Conservation (phyloP, 2,888 invertebrate species). For the Caenorhabditis wallacei region DNA sequence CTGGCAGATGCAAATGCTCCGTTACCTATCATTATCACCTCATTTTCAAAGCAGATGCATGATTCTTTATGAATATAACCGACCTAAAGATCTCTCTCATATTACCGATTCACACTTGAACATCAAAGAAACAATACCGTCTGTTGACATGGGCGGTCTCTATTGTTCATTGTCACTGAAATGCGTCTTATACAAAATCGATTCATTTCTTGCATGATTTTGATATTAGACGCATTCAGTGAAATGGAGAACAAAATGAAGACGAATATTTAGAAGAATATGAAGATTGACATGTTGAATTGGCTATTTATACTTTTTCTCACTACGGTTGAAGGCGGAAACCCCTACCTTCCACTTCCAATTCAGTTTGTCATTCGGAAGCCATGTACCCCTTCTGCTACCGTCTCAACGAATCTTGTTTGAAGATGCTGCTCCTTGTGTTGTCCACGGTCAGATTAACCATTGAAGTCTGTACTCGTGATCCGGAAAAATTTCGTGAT, state of each 20-base stretch:
- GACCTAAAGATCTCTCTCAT: constrained; percentile 8
- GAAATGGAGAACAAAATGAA: neutral
- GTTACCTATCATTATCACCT: constrained; percentile 43
- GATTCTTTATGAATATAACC: constrained; percentile 13
- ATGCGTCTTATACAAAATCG: constrained; percentile 66
- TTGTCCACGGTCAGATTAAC: too few relatives aligned
- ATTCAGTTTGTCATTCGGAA: too few relatives aligned
- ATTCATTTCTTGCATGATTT: constrained; percentile 29
- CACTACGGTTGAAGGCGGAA: constrained; percentile 54
- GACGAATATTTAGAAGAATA: neutral
- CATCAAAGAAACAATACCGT: constrained; percentile 34
- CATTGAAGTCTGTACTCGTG: too few relatives aligned
- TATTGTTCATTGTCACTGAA: constrained; percentile 27
- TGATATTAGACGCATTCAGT: constrained; percentile 54
- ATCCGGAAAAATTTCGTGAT: too few relatives aligned
- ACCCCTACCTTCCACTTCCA: too few relatives aligned
- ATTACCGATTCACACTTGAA: constrained; percentile 20
- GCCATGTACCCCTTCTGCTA: too few relatives aligned
- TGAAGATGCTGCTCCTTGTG: too few relatives aligned
- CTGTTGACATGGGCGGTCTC: constrained; percentile 26
- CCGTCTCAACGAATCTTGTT: too few relatives aligned
- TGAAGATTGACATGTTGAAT: neutral
- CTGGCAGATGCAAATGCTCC: neutral
- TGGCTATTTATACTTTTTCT: constrained; percentile 31
- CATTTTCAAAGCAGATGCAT: constrained; percentile 15